phyloP scores from a whole-genome alignment of 2,797 vertebrate genomes.

The Myiotriccus ornatus region DNA sequence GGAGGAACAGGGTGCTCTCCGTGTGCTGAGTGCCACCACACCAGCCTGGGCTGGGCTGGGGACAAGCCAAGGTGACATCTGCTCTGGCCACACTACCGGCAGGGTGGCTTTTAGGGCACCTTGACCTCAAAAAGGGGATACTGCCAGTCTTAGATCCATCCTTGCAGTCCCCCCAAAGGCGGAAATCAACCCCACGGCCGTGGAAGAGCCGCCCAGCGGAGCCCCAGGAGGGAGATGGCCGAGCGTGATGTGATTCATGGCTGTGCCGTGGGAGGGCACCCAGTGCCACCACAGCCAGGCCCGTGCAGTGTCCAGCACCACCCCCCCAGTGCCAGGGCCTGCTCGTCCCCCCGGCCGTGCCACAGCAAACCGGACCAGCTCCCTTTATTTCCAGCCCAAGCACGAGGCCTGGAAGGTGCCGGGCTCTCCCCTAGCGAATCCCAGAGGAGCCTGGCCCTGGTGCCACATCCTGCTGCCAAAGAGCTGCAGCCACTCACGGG shows the following conservation, averaged over 20 bases:
- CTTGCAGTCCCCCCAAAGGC: too few relatives aligned
- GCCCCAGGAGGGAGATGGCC: neutral
- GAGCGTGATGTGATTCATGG: neutral
- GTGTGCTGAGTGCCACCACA: accelerated
- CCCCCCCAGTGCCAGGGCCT: neutral
- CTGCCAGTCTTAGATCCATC: neutral
- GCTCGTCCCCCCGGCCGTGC: accelerated
- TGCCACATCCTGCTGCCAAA: neutral
- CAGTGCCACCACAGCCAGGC: neutral
- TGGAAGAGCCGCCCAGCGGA: neutral
- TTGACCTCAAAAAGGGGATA: neutral
- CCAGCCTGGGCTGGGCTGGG: accelerated
- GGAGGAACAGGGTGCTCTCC: too few relatives aligned
- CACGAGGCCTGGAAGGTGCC: neutral
- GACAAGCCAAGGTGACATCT: neutral
- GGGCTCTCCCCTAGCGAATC: neutral
- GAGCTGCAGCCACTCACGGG: accelerated
- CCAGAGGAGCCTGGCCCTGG: neutral
- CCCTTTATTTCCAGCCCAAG: neutral
- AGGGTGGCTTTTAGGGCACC: too few relatives aligned
- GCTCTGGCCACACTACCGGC: accelerated
- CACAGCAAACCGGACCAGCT: neutral
- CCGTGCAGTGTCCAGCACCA: neutral
- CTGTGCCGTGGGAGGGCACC: conserved; percentile 28
- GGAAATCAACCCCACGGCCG: accelerated